phyloP scores from a whole-genome alignment of 2,888 invertebrate genomes.

The Exephanes ischioxanthus region DNA sequence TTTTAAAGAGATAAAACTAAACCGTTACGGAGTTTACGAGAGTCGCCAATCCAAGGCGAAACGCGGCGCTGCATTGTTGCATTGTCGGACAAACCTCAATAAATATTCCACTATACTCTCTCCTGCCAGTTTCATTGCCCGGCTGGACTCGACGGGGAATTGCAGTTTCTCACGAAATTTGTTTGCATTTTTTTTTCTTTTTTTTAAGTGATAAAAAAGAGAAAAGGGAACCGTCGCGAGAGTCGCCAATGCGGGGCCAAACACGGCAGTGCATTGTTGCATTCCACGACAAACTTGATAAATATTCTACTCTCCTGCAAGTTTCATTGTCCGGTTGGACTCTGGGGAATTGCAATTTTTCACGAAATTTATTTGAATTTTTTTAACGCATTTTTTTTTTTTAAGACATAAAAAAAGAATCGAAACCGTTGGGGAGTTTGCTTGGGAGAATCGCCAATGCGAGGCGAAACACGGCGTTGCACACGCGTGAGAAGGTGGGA shows the following conservation, averaged over 20 bases:
- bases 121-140: too few relatives aligned
- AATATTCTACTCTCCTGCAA: conserved; percentile 8
- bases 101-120: conserved; percentile 1
- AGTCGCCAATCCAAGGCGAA: too few relatives aligned
- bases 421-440: neutral
- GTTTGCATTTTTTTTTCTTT: neutral
- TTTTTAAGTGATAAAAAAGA: neutral
- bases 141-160: neutral
- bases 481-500: conserved; percentile 32
- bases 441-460: neutral
- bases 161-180: neutral
- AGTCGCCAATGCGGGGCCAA: too few relatives aligned
- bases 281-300: conserved; percentile 35
- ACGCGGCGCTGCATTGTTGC: conserved; percentile 18
- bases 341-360: too few relatives aligned
- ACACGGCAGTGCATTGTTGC: conserved; percentile 17
- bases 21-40: too few relatives aligned
- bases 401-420: neutral
- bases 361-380: too few relatives aligned
- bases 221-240: too few relatives aligned
- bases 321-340: neutral
- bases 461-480: neutral
- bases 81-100: conserved; percentile 26
- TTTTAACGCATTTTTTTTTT: neutral
- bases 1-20: neutral